Evolutionary conservation across 2,888 invertebrate genomes (phyloP).

Genomic region (Papilio gigon): DNA sequence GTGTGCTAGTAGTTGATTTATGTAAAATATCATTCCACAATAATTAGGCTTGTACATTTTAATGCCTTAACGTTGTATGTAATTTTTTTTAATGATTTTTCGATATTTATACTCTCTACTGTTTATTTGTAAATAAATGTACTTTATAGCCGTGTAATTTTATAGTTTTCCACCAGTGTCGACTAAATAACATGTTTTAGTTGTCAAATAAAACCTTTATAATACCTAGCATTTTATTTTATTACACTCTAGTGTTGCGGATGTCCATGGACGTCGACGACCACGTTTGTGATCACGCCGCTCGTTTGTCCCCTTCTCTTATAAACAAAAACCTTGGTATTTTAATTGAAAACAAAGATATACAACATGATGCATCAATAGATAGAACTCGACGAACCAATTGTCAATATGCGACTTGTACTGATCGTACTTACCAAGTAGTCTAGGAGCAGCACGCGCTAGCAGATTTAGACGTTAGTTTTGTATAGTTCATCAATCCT

Average conservation of each 20-base stretch:
- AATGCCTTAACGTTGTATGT: conserved; percentile 39
- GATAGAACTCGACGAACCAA: not conserved
- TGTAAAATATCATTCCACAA: conserved; percentile 33
- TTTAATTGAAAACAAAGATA: too few relatives aligned
- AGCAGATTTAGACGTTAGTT: not conserved
- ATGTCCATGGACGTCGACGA: too few relatives aligned
- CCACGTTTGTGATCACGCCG: too few relatives aligned
- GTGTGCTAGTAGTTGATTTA: conserved; percentile 31
- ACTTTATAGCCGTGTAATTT: conserved; percentile 64
- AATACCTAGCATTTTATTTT: conserved; percentile 52
- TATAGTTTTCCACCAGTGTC: conserved; percentile 78
- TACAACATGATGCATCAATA: not conserved
- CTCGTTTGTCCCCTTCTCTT: too few relatives aligned
- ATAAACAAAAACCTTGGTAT: too few relatives aligned
- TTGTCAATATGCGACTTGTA: not conserved
- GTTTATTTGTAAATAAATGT: conserved; percentile 67
- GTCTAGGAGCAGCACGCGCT: not conserved
- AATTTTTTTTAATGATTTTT: conserved; percentile 39
- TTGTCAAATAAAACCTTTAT: conserved; percentile 75
- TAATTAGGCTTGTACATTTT: conserved; percentile 39
- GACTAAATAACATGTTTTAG: conserved; percentile 67
- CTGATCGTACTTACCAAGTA: too few relatives aligned
- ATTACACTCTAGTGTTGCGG: too few relatives aligned
- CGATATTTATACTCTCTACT: conserved; percentile 38
- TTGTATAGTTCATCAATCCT: not conserved